Conservation (phyloP, 2,113 vertebrate genomes). For the Chaetorhynchus papuensis region DNA sequence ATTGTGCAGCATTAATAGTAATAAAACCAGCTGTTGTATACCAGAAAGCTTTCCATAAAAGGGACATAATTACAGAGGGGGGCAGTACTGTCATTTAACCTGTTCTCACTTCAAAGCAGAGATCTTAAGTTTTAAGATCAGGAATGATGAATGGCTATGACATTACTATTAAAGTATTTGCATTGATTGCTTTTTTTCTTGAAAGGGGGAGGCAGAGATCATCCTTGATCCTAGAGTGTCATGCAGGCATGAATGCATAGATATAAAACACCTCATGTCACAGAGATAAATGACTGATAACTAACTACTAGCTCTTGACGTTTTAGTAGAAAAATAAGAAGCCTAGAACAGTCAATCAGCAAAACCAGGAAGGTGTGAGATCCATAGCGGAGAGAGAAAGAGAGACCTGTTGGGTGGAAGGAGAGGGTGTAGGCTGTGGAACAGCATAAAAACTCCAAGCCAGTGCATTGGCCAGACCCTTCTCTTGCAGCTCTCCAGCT, state of each 20-base stretch:
- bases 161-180: constrained; percentile 43
- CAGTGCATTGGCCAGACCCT: neutral
- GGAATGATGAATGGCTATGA: constrained; percentile 19
- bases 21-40: constrained; percentile 54
- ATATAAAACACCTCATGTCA: neutral
- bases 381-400: neutral
- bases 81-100: constrained; percentile 11
- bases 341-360: neutral
- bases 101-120: constrained; percentile 24
- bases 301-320: neutral
- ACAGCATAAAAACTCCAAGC: neutral
- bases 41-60: constrained; percentile 21
- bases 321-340: neutral
- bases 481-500: neutral
- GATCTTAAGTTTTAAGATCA: constrained; percentile 42
- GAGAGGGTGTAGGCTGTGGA: neutral
- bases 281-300: neutral
- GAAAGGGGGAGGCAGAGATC: neutral
- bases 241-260: neutral
- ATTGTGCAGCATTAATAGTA: constrained; percentile 22
- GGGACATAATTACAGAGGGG: neutral
- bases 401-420: neutral
- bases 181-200: constrained; percentile 36
- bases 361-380: neutral
- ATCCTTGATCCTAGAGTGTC: neutral